Evolutionary conservation across 2,888 invertebrate species (phyloP).

Genomic region (Hemithea aestivaria): DNA sequence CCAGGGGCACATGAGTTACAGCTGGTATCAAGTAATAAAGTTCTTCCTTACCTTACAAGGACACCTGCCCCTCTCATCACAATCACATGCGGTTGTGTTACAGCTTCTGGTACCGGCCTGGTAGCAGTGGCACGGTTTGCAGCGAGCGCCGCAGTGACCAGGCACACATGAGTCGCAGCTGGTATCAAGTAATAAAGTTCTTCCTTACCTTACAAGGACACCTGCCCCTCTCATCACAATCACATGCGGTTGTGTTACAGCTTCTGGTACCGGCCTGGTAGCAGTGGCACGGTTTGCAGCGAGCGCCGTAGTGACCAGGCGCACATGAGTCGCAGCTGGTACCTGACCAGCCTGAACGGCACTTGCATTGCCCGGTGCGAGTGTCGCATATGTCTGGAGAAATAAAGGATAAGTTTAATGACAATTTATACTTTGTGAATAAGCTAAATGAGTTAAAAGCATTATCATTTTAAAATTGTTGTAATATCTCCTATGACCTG

Average conservation of each 20-base stretch:
- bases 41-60: conserved; percentile 91
- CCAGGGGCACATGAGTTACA: conserved; percentile 92
- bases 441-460: too few species aligned
- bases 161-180: conserved; percentile 90
- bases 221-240: conserved; percentile 86
- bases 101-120: conserved; percentile 83
- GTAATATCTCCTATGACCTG: too few species aligned
- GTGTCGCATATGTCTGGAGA: conserved; percentile 83
- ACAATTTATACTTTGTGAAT: too few species aligned
- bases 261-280: conserved; percentile 83
- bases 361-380: conserved; percentile 85
- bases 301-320: conserved; percentile 91
- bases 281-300: conserved; percentile 92
- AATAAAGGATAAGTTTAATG: background rate
- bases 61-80: too few species aligned
- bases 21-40: too few species aligned
- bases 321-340: conserved; percentile 90
- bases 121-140: conserved; percentile 91
- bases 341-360: conserved; percentile 86
- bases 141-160: conserved; percentile 93
- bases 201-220: conserved; percentile 92
- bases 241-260: conserved; percentile 81
- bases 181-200: too few species aligned
- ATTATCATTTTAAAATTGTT: too few species aligned
- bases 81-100: conserved; percentile 81